Evolutionary conservation across 2,888 invertebrate genomes (phyloP).

Genomic region (Epinotia bilunana): DNA sequence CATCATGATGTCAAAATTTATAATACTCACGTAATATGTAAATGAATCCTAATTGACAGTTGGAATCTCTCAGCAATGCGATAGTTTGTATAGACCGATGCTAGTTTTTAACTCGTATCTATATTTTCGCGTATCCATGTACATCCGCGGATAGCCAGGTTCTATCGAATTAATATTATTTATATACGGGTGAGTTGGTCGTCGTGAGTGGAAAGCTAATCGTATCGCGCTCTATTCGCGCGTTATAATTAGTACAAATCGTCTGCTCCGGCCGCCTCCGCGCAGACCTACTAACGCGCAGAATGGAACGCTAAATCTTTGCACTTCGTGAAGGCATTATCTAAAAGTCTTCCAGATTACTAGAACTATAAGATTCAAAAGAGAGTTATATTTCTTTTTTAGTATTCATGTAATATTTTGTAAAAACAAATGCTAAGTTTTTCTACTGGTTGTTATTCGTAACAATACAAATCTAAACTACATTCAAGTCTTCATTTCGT

Average conservation of each 20-base stretch:
- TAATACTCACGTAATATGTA: too few relatives aligned
- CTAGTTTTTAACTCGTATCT: not conserved
- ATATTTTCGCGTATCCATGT: not conserved
- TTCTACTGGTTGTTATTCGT: too few relatives aligned
- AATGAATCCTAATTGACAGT: too few relatives aligned
- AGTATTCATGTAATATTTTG: too few relatives aligned
- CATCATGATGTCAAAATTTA: too few relatives aligned
- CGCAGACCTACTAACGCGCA: conserved; percentile 59
- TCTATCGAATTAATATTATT: conserved; percentile 35
- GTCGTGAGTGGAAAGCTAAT: conserved; percentile 73
- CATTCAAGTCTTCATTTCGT: too few relatives aligned
- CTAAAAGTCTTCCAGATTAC: not conserved
- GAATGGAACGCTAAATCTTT: conserved; percentile 50
- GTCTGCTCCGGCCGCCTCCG: conserved; percentile 63
- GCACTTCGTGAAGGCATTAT: not conserved
- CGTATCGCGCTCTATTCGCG: conserved; percentile 77
- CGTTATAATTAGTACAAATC: conserved; percentile 84
- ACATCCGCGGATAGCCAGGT: not conserved
- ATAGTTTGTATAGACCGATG: not conserved
- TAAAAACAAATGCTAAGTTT: too few relatives aligned
- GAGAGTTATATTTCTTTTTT: too few relatives aligned
- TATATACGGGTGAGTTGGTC: conserved; percentile 45
- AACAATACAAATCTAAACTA: too few relatives aligned
- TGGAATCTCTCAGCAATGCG: not conserved
- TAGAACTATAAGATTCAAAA: too few relatives aligned